Percentiles rank a stretch among this genome's conserved stretches.
These are phyloP conservation scores for Hylia prasina DNA, from an alignment of 2,113 vertebrate species.

Conservation along the genomic window DNA sequence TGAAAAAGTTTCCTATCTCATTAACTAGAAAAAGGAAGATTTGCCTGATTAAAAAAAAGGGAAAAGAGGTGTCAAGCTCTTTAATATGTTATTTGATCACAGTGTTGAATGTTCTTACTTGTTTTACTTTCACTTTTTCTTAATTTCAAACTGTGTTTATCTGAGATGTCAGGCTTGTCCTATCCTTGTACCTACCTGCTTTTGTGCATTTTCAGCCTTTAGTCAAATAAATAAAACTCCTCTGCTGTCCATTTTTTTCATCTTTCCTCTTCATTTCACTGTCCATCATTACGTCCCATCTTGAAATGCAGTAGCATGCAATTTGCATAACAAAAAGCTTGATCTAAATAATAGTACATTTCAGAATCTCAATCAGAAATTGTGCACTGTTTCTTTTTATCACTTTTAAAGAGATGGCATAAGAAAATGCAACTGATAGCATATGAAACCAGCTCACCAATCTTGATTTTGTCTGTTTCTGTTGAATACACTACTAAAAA, in stretches of 20 bases:
- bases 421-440: neutral
- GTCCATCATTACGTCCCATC: neutral
- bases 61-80: neutral
- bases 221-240: neutral
- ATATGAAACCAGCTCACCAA: neutral
- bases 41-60: neutral
- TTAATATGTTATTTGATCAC: neutral
- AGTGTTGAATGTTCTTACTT: neutral
- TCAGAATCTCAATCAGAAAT: neutral
- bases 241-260: neutral
- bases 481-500: neutral
- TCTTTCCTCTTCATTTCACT: neutral
- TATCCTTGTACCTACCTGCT: neutral
- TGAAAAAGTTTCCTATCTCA: neutral
- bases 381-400: neutral
- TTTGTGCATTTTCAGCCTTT: neutral
- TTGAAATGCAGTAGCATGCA: neutral
- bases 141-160: neutral
- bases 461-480: neutral
- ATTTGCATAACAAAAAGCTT: constrained; percentile 10
- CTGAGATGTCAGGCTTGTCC: neutral
- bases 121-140: neutral
- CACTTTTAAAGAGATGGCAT: neutral
- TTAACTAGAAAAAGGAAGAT: neutral
- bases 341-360: neutral